Conservation (phyloP, 2,797 vertebrate species). For the Podarcis lilfordi region DNA sequence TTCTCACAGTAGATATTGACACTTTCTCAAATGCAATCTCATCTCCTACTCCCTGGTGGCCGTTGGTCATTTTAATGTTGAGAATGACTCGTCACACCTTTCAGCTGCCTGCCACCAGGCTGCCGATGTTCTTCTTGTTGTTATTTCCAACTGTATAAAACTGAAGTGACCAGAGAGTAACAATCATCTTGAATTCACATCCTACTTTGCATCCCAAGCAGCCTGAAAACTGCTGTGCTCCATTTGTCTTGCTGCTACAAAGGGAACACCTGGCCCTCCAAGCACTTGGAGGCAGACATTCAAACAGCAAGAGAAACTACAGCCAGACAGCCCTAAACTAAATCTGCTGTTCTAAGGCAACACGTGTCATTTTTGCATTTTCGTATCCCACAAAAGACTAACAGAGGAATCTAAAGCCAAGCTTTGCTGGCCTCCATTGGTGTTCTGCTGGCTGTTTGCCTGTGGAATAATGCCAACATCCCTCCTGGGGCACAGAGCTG, state of each 20-base stretch:
- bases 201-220: conserved; percentile 33
- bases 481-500: no score
- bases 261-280: background rate
- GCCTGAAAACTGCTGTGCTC: conserved; percentile 28
- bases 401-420: no score
- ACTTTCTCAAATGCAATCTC: conserved; percentile 43
- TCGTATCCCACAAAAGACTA: background rate
- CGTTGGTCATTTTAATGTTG: conserved; percentile 40
- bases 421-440: background rate
- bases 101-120: conserved; percentile 47
- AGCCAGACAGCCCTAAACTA: background rate
- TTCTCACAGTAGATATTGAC: conserved; percentile 51
- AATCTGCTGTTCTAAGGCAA: no score
- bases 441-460: no score
- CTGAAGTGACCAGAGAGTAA: conserved; percentile 54
- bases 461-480: no score
- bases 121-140: conserved; percentile 30
- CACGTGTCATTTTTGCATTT: background rate
- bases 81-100: conserved; percentile 62
- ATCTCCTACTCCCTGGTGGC: conserved; percentile 28
- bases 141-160: conserved; percentile 39
- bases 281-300: background rate
- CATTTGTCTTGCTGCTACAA: conserved; percentile 33
- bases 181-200: conserved; percentile 41
- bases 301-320: background rate